Evolutionary conservation across 1,140 invertebrate genomes (phyloP), one percentile per base, ranked within the genome.

Genomic region (Meteorus sp.): DNA sequence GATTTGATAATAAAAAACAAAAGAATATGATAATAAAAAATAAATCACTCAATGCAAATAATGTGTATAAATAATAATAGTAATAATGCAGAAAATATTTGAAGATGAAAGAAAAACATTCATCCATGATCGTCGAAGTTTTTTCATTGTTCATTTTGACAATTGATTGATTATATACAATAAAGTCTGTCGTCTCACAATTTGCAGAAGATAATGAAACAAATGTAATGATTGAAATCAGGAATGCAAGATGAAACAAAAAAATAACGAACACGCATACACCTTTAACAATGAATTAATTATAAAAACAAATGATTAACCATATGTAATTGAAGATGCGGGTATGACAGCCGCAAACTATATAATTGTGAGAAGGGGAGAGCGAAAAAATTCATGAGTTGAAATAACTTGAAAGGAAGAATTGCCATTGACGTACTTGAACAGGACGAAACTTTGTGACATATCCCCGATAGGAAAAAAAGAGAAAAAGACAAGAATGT

Each of bases 381-480:
- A n/a, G n/a, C n/a, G n/a, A n/a, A n/a, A n/a, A n/a, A n/a, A n/a
- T n/a, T n/a, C n/a, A n/a, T n/a, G n/a, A n/a, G n/a, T n/a, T n/a
- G n/a, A n/a, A n/a, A n/a, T n/a, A n/a, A n/a, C n/a, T n/a, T n/a
- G n/a, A n/a, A n/a, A n/a, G 11, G 15, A 27, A 19, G 29, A 27
- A 29, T 50, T 47, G 13, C 2, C 47, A 27, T 33, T 33, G 29
- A 33, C 29, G 29, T n/a, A n/a, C 29, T 25, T 22, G 20, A 43
- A 52, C 37, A 59, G 47, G 37, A 48, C 25, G 52, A 54, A 55
- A 51, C 52, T 59, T 63, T 63, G 59, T 53, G 62, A 63, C 58
- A 63, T 60, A 63, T 63, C 62, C 62, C 55, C 53, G 54, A 39
- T n/a, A n/a, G n/a, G n/a, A n/a, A n/a, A n/a, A n/a, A n/a, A n/a